Evolutionary conservation across 2,113 vertebrate genomes (phyloP).

Genomic region (Hirundichthys speculiger): DNA sequence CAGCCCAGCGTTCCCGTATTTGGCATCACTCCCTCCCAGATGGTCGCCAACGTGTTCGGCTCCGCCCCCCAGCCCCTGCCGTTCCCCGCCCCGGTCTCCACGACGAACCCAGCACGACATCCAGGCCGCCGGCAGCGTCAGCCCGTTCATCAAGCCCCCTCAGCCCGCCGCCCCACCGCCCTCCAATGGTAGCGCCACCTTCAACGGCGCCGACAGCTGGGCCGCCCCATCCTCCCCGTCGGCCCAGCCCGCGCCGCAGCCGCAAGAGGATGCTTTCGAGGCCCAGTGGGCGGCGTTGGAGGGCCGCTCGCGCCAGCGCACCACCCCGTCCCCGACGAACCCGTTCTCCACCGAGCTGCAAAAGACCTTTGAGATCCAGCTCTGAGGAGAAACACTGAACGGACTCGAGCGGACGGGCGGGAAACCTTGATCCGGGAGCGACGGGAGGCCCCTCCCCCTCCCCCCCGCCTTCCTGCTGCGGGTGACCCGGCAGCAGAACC

Average conservation of each 20-base stretch:
- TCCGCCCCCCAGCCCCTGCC: slow-evolving; percentile 85
- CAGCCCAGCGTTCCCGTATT: slow-evolving; percentile 89
- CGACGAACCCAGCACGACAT: slow-evolving; percentile 49
- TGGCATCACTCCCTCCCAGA: slow-evolving; percentile 97
- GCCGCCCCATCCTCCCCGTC: slow-evolving; percentile 65
- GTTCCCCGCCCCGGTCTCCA: slow-evolving; percentile 70
- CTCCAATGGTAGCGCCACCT: slow-evolving; percentile 86
- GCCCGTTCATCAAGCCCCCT: slow-evolving; percentile 85
- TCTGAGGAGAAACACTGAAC: too few species aligned
- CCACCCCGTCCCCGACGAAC: slow-evolving; percentile 95
- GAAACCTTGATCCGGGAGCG: too few species aligned
- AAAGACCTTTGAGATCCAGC: slow-evolving; percentile 99
- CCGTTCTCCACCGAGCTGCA: slow-evolving; percentile 98
- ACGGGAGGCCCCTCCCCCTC: slow-evolving; percentile 12
- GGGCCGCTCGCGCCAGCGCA: slow-evolving; percentile 89
- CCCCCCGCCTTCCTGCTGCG: slow-evolving; percentile 29
- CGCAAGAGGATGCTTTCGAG: slow-evolving; percentile 90
- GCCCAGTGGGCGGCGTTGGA: slow-evolving; percentile 97
- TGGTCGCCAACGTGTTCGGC: slow-evolving; percentile 97
- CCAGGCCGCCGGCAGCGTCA: slow-evolving; percentile 52
- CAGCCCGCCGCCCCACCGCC: slow-evolving; percentile 58
- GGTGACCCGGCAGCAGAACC: slow-evolving; percentile 11
- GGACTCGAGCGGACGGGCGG: too few species aligned
- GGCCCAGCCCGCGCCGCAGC: slow-evolving; percentile 39
- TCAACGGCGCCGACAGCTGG: slow-evolving; percentile 89